phyloP scores from a whole-genome alignment of 2,797 vertebrate species.

The Manis crassicaudata region DNA sequence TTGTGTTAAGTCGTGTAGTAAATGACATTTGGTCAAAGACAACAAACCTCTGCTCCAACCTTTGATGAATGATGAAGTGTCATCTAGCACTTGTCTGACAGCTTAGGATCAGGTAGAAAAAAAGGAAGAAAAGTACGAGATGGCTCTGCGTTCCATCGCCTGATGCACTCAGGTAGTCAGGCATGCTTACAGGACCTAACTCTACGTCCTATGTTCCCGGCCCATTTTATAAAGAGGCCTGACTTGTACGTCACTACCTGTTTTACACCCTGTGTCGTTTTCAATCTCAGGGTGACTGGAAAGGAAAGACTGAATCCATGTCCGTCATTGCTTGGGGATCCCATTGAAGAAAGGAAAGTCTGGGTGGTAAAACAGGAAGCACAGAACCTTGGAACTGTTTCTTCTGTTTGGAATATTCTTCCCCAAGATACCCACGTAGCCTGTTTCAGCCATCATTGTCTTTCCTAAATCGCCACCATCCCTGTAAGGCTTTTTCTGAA shows the following conservation, averaged over 20 bases:
- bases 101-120: neutral
- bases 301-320: neutral
- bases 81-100: neutral
- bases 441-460: neutral
- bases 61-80: neutral
- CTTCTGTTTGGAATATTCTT: neutral
- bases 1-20: neutral
- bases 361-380: neutral
- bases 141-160: neutral
- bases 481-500: neutral
- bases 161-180: neutral
- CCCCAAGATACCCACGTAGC: no score
- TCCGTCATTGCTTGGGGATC: neutral
- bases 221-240: neutral
- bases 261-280: neutral
- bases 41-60: neutral
- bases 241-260: neutral
- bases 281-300: neutral
- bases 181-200: neutral
- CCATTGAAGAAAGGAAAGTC: neutral
- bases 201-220: neutral
- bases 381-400: neutral
- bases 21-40: slow-evolving; percentile 9
- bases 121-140: neutral
- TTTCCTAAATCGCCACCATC: neutral